These are phyloP conservation scores for Philopotamus ludificatus DNA, from an alignment of 1,140 invertebrate species.

Conservation along the genomic window DNA sequence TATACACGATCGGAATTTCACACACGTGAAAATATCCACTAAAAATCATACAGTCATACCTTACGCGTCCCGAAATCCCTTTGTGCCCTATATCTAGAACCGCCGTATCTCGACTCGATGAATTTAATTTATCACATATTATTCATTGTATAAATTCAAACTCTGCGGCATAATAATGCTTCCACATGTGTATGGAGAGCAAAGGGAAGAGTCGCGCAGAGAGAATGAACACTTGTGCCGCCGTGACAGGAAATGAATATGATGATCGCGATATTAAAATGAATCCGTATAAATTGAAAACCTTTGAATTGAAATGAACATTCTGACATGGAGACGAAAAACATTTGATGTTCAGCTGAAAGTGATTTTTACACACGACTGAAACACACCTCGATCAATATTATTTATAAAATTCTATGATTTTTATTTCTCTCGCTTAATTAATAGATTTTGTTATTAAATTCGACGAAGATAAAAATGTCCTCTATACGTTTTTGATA, in stretches of 20 bases:
- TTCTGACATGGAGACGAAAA: constrained; percentile 28
- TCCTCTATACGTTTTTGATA: background rate
- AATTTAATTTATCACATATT: background rate
- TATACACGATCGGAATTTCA: too few relatives aligned
- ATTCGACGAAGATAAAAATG: background rate
- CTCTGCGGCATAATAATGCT: background rate
- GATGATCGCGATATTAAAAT: constrained; percentile 35
- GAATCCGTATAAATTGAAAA: constrained; percentile 33
- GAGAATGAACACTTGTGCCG: constrained; percentile 8
- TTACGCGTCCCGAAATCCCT: too few relatives aligned
- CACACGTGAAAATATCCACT: background rate
- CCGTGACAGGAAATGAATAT: constrained; percentile 25
- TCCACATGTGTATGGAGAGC: constrained; percentile 1
- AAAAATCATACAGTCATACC: too few relatives aligned
- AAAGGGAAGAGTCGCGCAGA: constrained; percentile 22
- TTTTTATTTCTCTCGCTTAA: too few relatives aligned
- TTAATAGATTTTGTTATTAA: too few relatives aligned
- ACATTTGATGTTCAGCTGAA: constrained; percentile 23
- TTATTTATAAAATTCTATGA: too few relatives aligned
- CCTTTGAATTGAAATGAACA: constrained; percentile 32
- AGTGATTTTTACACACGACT: background rate
- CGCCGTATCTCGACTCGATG: background rate
- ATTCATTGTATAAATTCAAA: background rate
- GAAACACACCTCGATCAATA: too few relatives aligned
- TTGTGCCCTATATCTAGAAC: too few relatives aligned